Evolutionary conservation across 2,888 invertebrate genomes (phyloP).

Genomic region (Lumbricus terrestris): DNA sequence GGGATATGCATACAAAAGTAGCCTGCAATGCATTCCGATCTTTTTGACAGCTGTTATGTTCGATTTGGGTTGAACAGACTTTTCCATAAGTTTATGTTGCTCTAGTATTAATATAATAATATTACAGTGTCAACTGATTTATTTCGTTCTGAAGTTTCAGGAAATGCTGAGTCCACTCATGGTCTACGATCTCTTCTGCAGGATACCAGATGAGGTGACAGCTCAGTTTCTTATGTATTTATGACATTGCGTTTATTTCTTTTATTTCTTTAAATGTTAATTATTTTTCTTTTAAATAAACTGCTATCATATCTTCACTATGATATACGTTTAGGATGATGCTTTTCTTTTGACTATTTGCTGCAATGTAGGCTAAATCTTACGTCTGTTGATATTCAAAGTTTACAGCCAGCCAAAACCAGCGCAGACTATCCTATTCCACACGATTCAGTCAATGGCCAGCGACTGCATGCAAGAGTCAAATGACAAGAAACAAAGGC

Average conservation of each 20-base stretch:
- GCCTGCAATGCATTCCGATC: background rate
- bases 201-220: slow-evolving; percentile 69
- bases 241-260: background rate
- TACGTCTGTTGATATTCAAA: background rate
- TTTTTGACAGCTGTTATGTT: too few relatives aligned
- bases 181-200: slow-evolving; percentile 75
- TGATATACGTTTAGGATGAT: background rate
- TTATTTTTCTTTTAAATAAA: background rate
- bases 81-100: background rate
- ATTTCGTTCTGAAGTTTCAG: slow-evolving; percentile 38
- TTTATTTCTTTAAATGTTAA: background rate
- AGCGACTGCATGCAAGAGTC: too few relatives aligned
- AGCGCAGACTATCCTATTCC: too few relatives aligned
- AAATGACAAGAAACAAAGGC: too few relatives aligned
- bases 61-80: background rate
- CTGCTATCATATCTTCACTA: background rate
- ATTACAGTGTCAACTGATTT: background rate
- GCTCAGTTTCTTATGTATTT: background rate
- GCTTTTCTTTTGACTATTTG: background rate
- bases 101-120: background rate
- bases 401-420: background rate
- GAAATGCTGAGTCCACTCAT: slow-evolving; percentile 68
- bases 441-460: too few relatives aligned
- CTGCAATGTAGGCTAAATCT: background rate
- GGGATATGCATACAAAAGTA: background rate